Base-by-base conservation (phyloP, 1,140 invertebrate genomes). In the Prorops nasuta region DNA sequence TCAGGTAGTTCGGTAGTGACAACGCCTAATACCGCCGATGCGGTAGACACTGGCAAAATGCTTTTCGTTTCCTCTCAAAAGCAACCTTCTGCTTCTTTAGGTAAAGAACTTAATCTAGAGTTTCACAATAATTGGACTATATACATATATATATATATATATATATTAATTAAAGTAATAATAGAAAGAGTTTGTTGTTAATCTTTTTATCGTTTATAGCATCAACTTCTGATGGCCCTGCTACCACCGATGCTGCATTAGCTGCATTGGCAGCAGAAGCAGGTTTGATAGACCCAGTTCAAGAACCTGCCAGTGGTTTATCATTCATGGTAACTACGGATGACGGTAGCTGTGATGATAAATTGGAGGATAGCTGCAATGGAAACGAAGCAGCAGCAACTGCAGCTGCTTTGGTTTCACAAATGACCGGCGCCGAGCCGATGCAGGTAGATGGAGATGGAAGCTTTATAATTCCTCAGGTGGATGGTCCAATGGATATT, bases 201-300 rank as follows among this genome's bases (percentile, higher is more conserved):
- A 28, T 28, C 24, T 6, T 6, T 28, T 28, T 28, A 6, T 28
- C n/a, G 4, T 28, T 63, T 76, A 14, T 58, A 80, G 66, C 81
- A 28, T 78, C 80, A 12, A 79, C 79, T 2, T 80, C 78, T 1
- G 84, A 85, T 57, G 81, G 81, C 10, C 83, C 83, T 15, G 83
- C 82, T 2, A 84, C 84, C 3, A 84, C 82, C 3, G 84, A 86
- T 58, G 83, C 83, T 3, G 84, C 84, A 2, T 60, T 86, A 8
- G 84, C 85, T 12, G 83, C 84, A 1, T 66, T 86, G 7, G 84
- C 84, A 20, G 84, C 83, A 7, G 84, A 86, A 63, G 83, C 84
- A 20, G 84, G 83, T 12, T 60, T 86, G 1, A 81, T 85, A 19
- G 82, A 84, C 60, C 82, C 82, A 0, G 78, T 80, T 24, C 77